phyloP scores from a whole-genome alignment of 1,140 invertebrate species.

The Microplitis mediator region DNA sequence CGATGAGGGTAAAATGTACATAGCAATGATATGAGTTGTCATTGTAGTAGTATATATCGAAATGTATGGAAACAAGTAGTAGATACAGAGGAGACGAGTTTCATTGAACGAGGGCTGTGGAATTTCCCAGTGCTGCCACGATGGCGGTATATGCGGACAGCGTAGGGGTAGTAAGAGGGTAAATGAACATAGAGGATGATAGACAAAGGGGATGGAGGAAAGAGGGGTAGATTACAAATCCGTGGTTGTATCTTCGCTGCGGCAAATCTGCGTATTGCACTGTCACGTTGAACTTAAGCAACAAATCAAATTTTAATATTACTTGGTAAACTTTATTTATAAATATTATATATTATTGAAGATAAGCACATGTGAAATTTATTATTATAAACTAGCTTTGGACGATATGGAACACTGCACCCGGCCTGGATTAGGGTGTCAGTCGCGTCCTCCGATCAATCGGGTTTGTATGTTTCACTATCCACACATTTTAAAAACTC shows the following conservation, averaged over 20 bases:
- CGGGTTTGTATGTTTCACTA: constrained; percentile 11
- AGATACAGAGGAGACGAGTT: constrained; percentile 26
- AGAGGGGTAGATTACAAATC: neutral
- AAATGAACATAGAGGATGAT: constrained; percentile 22
- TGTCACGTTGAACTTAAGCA: constrained; percentile 17
- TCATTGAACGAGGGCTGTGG: constrained; percentile 47
- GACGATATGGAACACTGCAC: constrained; percentile 30
- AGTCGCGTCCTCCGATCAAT: constrained; percentile 32
- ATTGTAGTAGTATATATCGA: neutral
- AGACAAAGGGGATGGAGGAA: constrained; percentile 9
- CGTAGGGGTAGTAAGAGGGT: neutral
- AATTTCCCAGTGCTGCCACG: constrained; percentile 45
- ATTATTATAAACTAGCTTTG: constrained; percentile 3
- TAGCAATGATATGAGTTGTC: neutral
- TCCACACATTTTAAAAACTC: neutral
- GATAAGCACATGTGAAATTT: neutral
- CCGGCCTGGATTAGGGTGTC: constrained; percentile 39
- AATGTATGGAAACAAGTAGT: constrained; percentile 17
- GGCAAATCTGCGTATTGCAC: constrained; percentile 43
- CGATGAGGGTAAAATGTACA: too few species aligned
- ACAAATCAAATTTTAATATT: neutral
- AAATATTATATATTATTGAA: neutral
- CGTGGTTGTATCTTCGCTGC: constrained; percentile 42
- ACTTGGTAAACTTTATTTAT: neutral
- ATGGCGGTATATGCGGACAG: neutral